Evolutionary conservation across 2,113 vertebrate genomes (phyloP).

Genomic region (Notothenia coriiceps): DNA sequence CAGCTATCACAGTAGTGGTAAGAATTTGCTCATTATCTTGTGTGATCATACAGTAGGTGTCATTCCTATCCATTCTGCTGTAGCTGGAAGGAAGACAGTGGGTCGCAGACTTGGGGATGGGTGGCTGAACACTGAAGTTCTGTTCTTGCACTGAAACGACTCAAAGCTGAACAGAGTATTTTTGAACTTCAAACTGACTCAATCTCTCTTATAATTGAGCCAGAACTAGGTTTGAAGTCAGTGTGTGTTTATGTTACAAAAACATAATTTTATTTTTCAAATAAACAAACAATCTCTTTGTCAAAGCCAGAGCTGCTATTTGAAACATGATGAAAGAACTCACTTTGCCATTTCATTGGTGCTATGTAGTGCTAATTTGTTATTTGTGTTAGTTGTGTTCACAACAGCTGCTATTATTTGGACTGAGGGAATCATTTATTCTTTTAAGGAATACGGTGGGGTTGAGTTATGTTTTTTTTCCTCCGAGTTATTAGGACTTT

Average conservation of each 20-base stretch:
- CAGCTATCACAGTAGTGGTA: conserved; percentile 26
- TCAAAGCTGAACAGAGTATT: conserved; percentile 28
- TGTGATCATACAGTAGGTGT: conserved; percentile 51
- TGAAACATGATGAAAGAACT: conserved; percentile 37
- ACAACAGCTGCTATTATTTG: conserved; percentile 36
- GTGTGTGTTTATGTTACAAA: conserved; percentile 41
- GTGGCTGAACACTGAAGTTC: conserved; percentile 50
- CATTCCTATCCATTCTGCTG: conserved; percentile 45
- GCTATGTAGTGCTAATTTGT: conserved; percentile 2
- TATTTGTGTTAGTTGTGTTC: conserved; percentile 25
- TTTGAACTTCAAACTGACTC: conserved; percentile 38
- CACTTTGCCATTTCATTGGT: conserved; percentile 18
- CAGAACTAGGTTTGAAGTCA: conserved; percentile 26
- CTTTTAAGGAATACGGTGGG: conserved; percentile 4
- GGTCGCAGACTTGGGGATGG: conserved; percentile 29
- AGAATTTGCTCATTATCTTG: conserved; percentile 70
- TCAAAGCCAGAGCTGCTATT: conserved; percentile 28
- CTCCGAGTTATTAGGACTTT: background rate
- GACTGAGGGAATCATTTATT: conserved; percentile 39
- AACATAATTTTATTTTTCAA: conserved; percentile 13
- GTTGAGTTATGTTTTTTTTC: background rate
- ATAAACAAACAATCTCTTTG: conserved; percentile 36
- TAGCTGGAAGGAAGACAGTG: conserved; percentile 39
- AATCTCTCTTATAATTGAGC: conserved; percentile 16
- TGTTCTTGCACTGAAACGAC: conserved; percentile 50